Base-by-base conservation (phyloP, 2,797 vertebrate genomes). In the Oryzias sinensis region DNA sequence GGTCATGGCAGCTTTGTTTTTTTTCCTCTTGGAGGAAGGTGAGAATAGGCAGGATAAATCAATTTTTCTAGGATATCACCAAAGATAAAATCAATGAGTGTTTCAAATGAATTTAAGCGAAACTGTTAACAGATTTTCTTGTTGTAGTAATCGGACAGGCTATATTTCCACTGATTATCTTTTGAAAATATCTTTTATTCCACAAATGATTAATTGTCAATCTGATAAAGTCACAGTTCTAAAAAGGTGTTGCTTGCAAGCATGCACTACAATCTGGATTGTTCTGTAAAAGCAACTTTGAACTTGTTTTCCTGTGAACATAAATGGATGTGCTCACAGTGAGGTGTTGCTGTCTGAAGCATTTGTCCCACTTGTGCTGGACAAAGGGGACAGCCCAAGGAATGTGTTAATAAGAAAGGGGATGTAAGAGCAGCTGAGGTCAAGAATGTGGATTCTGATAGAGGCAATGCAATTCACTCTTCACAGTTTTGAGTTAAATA, bases 61-160 rank as follows among this genome's bases (percentile, higher is more conserved):
- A n/a, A n/a, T n/a, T n/a, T n/a, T n/a, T n/a, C n/a, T n/a, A n/a
- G n/a, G n/a, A n/a, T n/a, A n/a, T n/a, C n/a, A n/a, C 57, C 49
- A 62, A 75, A 77, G 79, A 87, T 76, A 73, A 83, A 88, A 89
- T 81, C 81, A 85, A 86, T 86, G 83, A n/a, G n/a, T n/a, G n/a
- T n/a, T n/a, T n/a, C n/a, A n/a, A n/a, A n/a, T n/a, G n/a, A n/a
- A n/a, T n/a, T n/a, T n/a, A n/a, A n/a, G n/a, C n/a, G n/a, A n/a
- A n/a, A n/a, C n/a, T n/a, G n/a, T n/a, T n/a, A n/a, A 22, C 20
- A 22, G 20, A 2, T 22, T 22, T 22, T 22, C 20, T 22, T 7
- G 27, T 27, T 27, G 27, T 27, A 6, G 27, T 7, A 27, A 27
- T 27, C n/a, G n/a, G n/a, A n/a, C n/a, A n/a, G n/a, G n/a, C n/a